phyloP scores from a whole-genome alignment of 53 echinoderm and acorn worm genomes.

The Temnopleurus reevesii region DNA sequence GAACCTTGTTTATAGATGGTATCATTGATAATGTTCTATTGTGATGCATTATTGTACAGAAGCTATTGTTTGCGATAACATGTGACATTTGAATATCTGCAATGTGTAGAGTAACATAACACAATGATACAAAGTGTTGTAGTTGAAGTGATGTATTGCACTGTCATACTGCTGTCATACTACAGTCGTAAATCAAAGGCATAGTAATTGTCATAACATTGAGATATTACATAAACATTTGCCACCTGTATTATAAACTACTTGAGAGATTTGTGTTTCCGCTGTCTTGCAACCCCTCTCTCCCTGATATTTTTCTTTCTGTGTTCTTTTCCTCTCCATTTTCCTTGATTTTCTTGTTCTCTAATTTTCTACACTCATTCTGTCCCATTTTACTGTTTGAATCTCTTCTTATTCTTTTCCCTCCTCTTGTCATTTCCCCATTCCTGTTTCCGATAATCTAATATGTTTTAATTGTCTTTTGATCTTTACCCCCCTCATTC shows the following conservation, averaged over 20 bases:
- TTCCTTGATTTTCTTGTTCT: background rate
- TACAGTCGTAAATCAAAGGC: background rate
- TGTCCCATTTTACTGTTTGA: background rate
- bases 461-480: background rate
- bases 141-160: background rate
- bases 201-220: conserved; percentile 33
- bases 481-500: background rate
- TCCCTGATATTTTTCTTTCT: background rate
- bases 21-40: too few relatives aligned
- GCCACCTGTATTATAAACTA: conserved; percentile 18
- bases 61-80: background rate
- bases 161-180: background rate
- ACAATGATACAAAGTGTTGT: background rate
- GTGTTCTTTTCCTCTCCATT: background rate
- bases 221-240: conserved; percentile 39
- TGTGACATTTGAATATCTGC: background rate
- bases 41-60: background rate
- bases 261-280: background rate
- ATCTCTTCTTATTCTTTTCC: background rate
- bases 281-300: background rate
- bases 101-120: background rate
- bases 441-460: too few relatives aligned
- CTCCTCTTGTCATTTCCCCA: background rate
- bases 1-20: too few relatives aligned
- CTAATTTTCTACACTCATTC: background rate